Evolutionary conservation across 2,113 vertebrate species (phyloP).

Genomic region (Chlorodrepanis virens): DNA sequence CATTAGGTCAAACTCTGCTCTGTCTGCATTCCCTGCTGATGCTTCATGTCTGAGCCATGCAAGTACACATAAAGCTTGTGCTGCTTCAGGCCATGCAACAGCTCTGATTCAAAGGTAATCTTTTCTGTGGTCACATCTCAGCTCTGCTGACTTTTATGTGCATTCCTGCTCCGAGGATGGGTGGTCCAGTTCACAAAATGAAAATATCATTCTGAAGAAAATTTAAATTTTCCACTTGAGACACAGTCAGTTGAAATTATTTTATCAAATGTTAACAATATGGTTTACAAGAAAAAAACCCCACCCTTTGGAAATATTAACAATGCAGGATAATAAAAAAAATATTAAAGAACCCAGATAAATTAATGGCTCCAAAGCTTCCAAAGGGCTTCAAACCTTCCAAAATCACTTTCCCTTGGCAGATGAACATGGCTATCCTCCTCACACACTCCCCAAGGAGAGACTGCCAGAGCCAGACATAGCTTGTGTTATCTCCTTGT

Average conservation of each 20-base stretch:
- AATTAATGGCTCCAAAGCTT: background rate
- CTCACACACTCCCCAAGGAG: background rate
- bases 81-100: background rate
- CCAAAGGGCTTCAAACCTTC: background rate
- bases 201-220: background rate
- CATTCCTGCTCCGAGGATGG: background rate
- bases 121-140: background rate
- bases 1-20: background rate
- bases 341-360: accelerated
- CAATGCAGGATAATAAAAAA: background rate
- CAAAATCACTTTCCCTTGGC: background rate
- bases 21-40: background rate
- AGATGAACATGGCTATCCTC: background rate
- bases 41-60: background rate
- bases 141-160: background rate
- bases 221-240: background rate
- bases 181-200: background rate
- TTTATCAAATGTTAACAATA: background rate
- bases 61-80: background rate
- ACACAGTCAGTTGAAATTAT: background rate
- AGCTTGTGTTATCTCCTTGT: background rate
- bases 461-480: background rate
- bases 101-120: background rate
- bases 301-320: background rate
- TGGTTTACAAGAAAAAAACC: background rate